Evolutionary conservation across 1,140 invertebrate species (phyloP).

Genomic region (Hyposmocoma kahamanoa): DNA sequence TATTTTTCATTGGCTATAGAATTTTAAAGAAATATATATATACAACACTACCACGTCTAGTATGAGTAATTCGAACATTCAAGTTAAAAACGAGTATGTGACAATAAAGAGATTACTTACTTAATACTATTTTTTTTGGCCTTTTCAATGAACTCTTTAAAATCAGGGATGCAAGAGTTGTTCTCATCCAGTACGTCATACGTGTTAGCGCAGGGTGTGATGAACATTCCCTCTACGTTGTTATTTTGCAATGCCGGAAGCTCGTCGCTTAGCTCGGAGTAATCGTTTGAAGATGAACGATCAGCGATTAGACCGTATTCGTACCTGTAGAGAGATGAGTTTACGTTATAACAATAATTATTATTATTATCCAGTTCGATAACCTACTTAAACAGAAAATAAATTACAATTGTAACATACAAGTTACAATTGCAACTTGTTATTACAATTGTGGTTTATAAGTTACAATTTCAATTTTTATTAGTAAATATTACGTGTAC

Average conservation of each 20-base stretch:
- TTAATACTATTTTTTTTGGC: constrained; percentile 55
- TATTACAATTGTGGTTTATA: no score
- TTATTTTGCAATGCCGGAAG: constrained; percentile 75
- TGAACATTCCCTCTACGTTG: constrained; percentile 65
- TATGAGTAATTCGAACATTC: no score
- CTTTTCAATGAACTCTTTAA: constrained; percentile 55
- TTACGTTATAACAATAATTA: no score
- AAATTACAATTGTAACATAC: no score
- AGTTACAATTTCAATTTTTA: no score
- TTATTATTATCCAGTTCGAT: no score
- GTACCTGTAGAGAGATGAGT: constrained; percentile 56
- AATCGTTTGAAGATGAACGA: constrained; percentile 45
- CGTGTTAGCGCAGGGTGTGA: constrained; percentile 2
- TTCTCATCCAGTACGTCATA: constrained; percentile 39
- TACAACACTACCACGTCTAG: no score
- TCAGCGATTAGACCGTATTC: constrained; percentile 78
- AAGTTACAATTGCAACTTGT: no score
- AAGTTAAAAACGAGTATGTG: background rate
- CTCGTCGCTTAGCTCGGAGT: constrained; percentile 18
- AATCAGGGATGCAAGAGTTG: constrained; percentile 30
- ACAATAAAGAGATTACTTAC: constrained; percentile 38
- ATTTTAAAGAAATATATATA: background rate
- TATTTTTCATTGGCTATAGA: background rate
- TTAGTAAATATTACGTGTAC: no score
- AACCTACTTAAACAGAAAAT: no score